These are phyloP conservation scores for Conus betulinus DNA, from an alignment of 1,140 invertebrate species.

Conservation along the genomic window DNA sequence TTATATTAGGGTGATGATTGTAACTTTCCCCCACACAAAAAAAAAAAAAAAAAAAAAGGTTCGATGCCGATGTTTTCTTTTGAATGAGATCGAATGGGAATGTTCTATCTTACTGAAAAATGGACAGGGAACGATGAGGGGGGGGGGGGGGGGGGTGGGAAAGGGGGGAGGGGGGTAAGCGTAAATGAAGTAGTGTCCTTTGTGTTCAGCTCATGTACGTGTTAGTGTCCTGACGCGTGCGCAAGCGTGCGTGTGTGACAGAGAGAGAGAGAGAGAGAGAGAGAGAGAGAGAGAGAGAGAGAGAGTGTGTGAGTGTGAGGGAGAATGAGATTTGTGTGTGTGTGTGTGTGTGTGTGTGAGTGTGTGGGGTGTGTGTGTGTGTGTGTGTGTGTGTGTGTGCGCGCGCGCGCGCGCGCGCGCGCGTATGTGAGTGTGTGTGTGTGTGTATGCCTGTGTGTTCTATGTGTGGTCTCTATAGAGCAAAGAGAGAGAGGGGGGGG, in stretches of 20 bases:
- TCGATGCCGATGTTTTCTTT: neutral
- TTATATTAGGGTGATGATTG: neutral
- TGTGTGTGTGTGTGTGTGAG: conserved; percentile 10
- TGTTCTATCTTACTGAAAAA: no score
- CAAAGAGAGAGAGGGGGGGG: no score
- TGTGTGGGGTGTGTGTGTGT: conserved; percentile 11
- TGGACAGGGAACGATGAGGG: no score
- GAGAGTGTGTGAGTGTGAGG: neutral
- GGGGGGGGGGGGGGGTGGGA: no score
- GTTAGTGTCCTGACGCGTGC: neutral
- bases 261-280: no score
- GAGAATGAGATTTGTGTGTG: neutral
- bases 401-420: neutral
- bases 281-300: neutral
- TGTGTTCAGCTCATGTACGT: no score
- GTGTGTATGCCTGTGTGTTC: no score
- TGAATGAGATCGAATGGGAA: no score
- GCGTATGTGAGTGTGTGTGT: no score
- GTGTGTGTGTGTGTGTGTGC: conserved; percentile 18
- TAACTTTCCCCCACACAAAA: neutral
- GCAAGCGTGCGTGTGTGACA: neutral
- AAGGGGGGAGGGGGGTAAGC: no score
- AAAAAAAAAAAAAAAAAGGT: neutral
- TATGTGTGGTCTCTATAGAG: no score
- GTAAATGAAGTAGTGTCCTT: no score